Evolutionary conservation across 2,888 invertebrate genomes (phyloP).

Genomic region (Melanargia galathea): DNA sequence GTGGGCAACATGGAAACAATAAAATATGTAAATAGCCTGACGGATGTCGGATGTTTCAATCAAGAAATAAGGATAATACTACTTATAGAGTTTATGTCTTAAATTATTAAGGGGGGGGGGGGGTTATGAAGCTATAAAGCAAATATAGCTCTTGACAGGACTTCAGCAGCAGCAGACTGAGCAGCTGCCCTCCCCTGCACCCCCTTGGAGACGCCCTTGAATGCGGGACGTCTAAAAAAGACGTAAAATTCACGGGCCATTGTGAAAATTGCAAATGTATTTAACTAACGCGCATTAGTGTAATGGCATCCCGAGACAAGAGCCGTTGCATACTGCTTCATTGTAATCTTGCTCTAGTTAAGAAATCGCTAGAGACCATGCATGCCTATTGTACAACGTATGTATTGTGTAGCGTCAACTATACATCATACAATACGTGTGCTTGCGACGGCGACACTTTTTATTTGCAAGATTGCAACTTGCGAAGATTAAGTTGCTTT

Average conservation of each 20-base stretch:
- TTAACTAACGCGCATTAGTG: neutral
- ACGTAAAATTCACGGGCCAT: neutral
- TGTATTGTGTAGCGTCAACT: conserved; percentile 6
- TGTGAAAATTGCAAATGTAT: neutral
- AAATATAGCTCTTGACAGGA: no score
- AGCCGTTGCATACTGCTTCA: neutral
- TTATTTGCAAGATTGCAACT: neutral
- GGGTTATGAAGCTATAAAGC: no score
- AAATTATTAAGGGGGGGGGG: no score
- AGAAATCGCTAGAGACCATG: neutral
- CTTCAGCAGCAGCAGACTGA: no score
- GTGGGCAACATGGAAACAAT: conserved; percentile 2
- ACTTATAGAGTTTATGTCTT: no score
- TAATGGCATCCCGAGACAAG: neutral
- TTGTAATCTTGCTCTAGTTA: conserved; percentile 10
- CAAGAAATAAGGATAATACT: neutral
- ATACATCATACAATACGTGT: neutral
- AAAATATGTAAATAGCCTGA: conserved; percentile 4
- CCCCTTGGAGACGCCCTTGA: no score
- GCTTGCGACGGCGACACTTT: neutral
- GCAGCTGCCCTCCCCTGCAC: no score
- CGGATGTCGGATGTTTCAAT: neutral
- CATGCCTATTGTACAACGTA: neutral
- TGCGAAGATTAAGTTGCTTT: neutral
- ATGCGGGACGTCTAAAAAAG: neutral